Percentiles rank a stretch among this genome's conserved stretches.
Conservation (phyloP, 1,140 invertebrate species). For the Drosophila willistoni region DNA sequence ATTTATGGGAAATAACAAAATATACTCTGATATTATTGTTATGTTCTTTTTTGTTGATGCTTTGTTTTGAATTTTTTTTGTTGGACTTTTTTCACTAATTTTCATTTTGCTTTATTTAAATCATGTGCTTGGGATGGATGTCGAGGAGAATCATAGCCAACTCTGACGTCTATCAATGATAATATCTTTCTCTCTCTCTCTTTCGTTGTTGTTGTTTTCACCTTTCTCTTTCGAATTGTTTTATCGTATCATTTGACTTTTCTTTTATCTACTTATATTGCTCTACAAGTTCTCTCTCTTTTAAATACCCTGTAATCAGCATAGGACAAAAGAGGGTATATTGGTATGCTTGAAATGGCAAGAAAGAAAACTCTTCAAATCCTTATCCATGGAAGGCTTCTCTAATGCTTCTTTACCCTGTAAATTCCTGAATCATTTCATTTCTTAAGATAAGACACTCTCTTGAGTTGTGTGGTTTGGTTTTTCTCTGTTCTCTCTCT, state of each 20-base stretch:
- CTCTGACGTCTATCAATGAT: slow-evolving; percentile 76
- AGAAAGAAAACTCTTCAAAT: too few relatives aligned
- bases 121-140: slow-evolving; percentile 63
- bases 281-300: neutral
- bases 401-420: neutral
- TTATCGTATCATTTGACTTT: slow-evolving; percentile 16
- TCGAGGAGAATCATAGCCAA: slow-evolving; percentile 43
- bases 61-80: slow-evolving; percentile 4
- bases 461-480: neutral
- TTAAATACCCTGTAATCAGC: neutral
- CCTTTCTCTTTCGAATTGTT: neutral
- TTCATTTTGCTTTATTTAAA: slow-evolving; percentile 63
- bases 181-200: slow-evolving; percentile 27
- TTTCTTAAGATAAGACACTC: neutral
- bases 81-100: slow-evolving; percentile 27
- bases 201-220: slow-evolving; percentile 5
- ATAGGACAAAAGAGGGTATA: neutral
- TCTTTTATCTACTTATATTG: slow-evolving; percentile 2
- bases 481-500: neutral
- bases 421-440: too few relatives aligned
- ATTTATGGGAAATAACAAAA: slow-evolving; percentile 66
- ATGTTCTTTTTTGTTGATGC: slow-evolving; percentile 5
- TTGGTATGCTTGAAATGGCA: too few relatives aligned
- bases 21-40: slow-evolving; percentile 47
- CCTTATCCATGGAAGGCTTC: too few relatives aligned